Conservation (phyloP, 2,888 invertebrate species). For the Mechanitis mazaeus region DNA sequence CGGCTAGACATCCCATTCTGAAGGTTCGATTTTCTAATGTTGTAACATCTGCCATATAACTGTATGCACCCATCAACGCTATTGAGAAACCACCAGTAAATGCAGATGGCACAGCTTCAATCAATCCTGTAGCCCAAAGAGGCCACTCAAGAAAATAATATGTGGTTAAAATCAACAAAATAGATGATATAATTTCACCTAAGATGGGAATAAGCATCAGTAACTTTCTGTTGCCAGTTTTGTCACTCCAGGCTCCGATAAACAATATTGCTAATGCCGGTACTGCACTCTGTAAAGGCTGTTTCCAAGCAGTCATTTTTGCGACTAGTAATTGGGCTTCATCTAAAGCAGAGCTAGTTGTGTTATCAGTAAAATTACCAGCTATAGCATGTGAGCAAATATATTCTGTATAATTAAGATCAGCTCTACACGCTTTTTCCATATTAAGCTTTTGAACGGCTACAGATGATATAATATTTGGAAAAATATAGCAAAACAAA, state of each 20-base stretch:
- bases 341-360: constrained; percentile 48
- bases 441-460: constrained; percentile 72
- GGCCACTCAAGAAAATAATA: constrained; percentile 76
- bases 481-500: constrained; percentile 79
- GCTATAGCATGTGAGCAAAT: constrained; percentile 64
- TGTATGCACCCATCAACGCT: constrained; percentile 76
- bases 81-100: constrained; percentile 77
- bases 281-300: constrained; percentile 71
- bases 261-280: constrained; percentile 76
- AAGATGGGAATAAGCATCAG: constrained; percentile 75
- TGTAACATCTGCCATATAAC: constrained; percentile 78
- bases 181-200: constrained; percentile 71
- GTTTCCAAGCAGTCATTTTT: constrained; percentile 74
- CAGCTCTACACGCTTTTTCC: constrained; percentile 76
- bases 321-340: constrained; percentile 64
- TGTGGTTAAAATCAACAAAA: constrained; percentile 71
- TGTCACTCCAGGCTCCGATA: constrained; percentile 80
- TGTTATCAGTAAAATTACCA: constrained; percentile 47
- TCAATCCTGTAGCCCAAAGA: constrained; percentile 70
- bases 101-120: constrained; percentile 74
- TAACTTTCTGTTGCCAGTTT: constrained; percentile 74
- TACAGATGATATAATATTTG: constrained; percentile 77
- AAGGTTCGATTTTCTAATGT: constrained; percentile 77
- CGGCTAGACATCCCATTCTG: constrained; percentile 77
- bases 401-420: constrained; percentile 65